Evolutionary conservation across 2,113 vertebrate species (phyloP), one percentile per base, ranked within the genome.

Genomic region (Clarias batrachus): DNA sequence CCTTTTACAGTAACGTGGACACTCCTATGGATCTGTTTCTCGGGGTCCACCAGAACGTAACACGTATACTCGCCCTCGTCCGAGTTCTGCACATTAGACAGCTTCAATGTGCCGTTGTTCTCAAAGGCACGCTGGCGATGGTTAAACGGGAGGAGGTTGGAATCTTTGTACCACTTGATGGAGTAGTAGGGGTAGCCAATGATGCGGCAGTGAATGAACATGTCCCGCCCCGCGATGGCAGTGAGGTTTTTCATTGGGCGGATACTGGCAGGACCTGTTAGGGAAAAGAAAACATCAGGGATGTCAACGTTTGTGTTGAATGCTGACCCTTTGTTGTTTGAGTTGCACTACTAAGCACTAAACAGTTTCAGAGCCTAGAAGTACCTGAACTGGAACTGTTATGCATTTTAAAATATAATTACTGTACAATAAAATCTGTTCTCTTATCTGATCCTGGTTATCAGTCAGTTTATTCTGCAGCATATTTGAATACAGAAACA

Each of bases 151-250:
- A 99, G 95, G 90, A 99, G 94, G 3, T 97, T 97, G 0, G 97
- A 97, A 91, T 99, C 98, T 95, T 99, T 99, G 93, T 98, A 99
- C 98, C 98, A 99, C 90, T 99, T 99, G 92, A 99, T 99, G 91
- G 98, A 99, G 93, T 99, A 99, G 87, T 99, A 99, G 0, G 98
- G 98, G 82, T 99, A 99, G 87, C 98, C 98, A 6, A 99, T 99
- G 79, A 99, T 97, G 0, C 97, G 97, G 62, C 98, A 99, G 94
- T 99, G 98, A 82, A 99, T 97, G 63, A 97, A 99, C 0, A 97
- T 98, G 89, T 99, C 98, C 87, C 98, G 94, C 16, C 98, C 98
- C 0, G 97, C 98, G 74, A 99, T 98, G 37, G 98, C 98, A 30
- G 98, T 99, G 94, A 99, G 97, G 88, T 99, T 99, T 94, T 97